phyloP scores from a whole-genome alignment of 2,888 invertebrate species.

The Polydesmus complanatus region DNA sequence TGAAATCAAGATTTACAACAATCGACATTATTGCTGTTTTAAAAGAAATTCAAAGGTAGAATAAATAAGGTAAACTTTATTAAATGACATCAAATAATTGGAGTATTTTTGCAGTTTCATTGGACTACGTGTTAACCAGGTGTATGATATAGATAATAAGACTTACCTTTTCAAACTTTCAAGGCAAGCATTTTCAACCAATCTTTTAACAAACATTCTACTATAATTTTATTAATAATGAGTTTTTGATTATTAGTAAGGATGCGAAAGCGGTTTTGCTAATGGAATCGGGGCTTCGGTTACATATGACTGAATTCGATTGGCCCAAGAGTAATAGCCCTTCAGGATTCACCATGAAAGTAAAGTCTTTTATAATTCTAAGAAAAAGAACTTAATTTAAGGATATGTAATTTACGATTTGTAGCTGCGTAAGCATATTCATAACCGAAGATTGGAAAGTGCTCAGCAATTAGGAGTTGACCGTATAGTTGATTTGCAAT shows the following conservation, averaged over 20 bases:
- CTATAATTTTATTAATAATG: neutral
- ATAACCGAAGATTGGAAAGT: conserved; percentile 81
- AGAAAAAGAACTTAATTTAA: neutral
- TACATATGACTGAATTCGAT: conserved; percentile 89
- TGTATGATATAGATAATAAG: conserved; percentile 94
- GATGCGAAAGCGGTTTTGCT: conserved; percentile 78
- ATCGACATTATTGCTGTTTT: conserved; percentile 81
- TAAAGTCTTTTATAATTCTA: conserved; percentile 27
- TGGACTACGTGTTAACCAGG: conserved; percentile 88
- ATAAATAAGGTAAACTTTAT: neutral
- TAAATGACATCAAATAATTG: conserved; percentile 2
- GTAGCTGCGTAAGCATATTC: conserved; percentile 86
- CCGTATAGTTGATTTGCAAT: conserved; percentile 85
- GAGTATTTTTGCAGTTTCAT: conserved; percentile 47
- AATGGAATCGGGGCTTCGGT: conserved; percentile 83
- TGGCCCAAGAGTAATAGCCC: conserved; percentile 96
- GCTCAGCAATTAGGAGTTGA: conserved; percentile 80
- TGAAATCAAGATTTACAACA: conserved; percentile 90
- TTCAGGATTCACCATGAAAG: conserved; percentile 96
- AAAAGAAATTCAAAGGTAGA: conserved; percentile 66
- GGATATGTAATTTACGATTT: conserved; percentile 27
- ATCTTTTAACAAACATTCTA: neutral
- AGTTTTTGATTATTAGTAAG: conserved; percentile 47
- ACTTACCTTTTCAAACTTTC: conserved; percentile 72
- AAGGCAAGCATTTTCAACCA: conserved; percentile 30